These are phyloP conservation scores for Dryocosmus kuriphilus DNA, from an alignment of 2,888 invertebrate species.

Conservation along the genomic window DNA sequence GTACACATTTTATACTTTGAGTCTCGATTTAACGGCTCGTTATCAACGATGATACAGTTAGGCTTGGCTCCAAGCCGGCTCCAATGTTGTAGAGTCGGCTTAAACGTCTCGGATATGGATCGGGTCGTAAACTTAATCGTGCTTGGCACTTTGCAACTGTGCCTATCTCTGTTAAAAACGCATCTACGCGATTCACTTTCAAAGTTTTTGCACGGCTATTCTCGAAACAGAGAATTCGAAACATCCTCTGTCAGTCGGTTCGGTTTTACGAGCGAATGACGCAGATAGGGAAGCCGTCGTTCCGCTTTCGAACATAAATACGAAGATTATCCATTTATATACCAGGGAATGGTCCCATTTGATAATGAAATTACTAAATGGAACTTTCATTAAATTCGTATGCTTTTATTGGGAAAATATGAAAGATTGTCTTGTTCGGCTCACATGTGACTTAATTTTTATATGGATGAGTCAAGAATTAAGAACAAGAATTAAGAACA, in stretches of 20 bases:
- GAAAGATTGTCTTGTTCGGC: neutral
- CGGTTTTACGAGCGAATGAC: conserved; percentile 12
- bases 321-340: neutral
- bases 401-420: neutral
- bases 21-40: conserved; percentile 37
- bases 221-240: conserved; percentile 22
- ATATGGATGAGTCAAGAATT: neutral
- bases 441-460: neutral
- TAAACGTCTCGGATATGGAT: conserved; percentile 44
- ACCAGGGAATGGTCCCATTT: neutral
- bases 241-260: neutral
- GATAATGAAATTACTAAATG: neutral
- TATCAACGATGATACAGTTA: conserved; percentile 42
- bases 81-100: conserved; percentile 32
- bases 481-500: neutral
- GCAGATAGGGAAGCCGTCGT: neutral
- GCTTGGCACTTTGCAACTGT: conserved; percentile 37
- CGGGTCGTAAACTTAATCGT: conserved; percentile 42
- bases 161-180: conserved; percentile 7
- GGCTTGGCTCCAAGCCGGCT: conserved; percentile 40
- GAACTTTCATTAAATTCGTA: neutral
- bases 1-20: conserved; percentile 33
- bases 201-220: conserved; percentile 4
- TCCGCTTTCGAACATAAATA: neutral
- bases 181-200: conserved; percentile 7